phyloP scores from a whole-genome alignment of 2,888 invertebrate species.

The Osmoderma eremita region DNA sequence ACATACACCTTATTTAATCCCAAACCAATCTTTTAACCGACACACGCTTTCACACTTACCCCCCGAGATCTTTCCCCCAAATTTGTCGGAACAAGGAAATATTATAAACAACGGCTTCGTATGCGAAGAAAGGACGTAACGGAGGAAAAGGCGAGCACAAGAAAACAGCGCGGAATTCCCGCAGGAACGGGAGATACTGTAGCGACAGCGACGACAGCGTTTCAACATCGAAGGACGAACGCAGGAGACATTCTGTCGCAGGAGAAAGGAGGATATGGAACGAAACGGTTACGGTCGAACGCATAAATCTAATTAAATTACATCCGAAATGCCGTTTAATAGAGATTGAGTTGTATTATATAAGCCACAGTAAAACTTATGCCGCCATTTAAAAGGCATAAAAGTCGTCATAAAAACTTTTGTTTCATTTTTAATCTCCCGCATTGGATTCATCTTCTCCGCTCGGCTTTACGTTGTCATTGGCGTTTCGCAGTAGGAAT shows the following conservation, averaged over 20 bases:
- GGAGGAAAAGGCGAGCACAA: constrained; percentile 22
- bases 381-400: constrained; percentile 49
- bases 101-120: constrained; percentile 49
- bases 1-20: constrained; percentile 62
- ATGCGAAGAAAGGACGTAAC: constrained; percentile 29
- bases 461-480: constrained; percentile 9
- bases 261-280: constrained; percentile 25
- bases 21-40: constrained; percentile 65
- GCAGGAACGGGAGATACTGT: background rate
- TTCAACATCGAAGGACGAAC: constrained; percentile 11
- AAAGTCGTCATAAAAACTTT: constrained; percentile 50
- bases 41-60: constrained; percentile 64
- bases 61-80: constrained; percentile 51
- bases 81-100: constrained; percentile 59
- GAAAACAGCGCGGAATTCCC: constrained; percentile 23
- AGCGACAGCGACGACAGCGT: constrained; percentile 17
- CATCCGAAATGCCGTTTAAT: constrained; percentile 39
- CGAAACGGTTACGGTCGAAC: constrained; percentile 15
- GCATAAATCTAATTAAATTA: constrained; percentile 41
- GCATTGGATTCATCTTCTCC: constrained; percentile 34
- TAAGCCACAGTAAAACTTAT: constrained; percentile 50
- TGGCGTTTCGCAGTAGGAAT: constrained; percentile 11
- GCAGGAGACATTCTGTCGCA: constrained; percentile 23
- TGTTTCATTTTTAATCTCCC: constrained; percentile 39
- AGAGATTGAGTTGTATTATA: constrained; percentile 50